Conservation (phyloP, 1,140 invertebrate genomes). For the Trachelipus rathkii region DNA sequence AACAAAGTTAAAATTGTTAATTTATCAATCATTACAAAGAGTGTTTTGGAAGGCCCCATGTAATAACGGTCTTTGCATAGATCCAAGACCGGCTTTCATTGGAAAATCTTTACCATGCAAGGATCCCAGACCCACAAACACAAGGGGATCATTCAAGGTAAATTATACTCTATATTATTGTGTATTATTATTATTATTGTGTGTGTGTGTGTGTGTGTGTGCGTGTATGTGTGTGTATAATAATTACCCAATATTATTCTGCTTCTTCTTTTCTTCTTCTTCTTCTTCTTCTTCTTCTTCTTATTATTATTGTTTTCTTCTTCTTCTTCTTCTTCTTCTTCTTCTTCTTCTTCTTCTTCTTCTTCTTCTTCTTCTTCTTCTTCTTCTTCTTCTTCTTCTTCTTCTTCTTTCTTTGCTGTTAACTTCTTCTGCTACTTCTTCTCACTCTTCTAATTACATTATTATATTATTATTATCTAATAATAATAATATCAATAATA, state of each 20-base stretch:
- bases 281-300: no score
- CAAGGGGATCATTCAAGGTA: conserved; percentile 68
- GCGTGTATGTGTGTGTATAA: no score
- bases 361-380: not conserved
- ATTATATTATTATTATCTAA: not conserved
- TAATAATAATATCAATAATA: no score
- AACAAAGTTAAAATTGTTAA: no score
- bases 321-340: not conserved
- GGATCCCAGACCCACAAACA: conserved; percentile 55
- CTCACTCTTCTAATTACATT: not conserved
- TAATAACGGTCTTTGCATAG: conserved; percentile 86
- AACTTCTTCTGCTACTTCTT: not conserved
- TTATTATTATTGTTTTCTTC: no score
- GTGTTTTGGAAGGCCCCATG: conserved; percentile 81
- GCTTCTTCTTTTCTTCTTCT: not conserved
- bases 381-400: not conserved
- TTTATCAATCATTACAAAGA: conserved; percentile 51
- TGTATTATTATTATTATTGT: not conserved
- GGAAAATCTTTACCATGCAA: conserved; percentile 61
- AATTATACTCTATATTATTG: not conserved
- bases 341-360: not conserved
- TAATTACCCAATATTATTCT: no score
- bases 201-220: no score
- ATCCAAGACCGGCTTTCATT: conserved; percentile 82
- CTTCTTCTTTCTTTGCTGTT: not conserved